These are phyloP conservation scores for Drosophila elegans DNA, from an alignment of 1,140 invertebrate species.

Conservation along the genomic window DNA sequence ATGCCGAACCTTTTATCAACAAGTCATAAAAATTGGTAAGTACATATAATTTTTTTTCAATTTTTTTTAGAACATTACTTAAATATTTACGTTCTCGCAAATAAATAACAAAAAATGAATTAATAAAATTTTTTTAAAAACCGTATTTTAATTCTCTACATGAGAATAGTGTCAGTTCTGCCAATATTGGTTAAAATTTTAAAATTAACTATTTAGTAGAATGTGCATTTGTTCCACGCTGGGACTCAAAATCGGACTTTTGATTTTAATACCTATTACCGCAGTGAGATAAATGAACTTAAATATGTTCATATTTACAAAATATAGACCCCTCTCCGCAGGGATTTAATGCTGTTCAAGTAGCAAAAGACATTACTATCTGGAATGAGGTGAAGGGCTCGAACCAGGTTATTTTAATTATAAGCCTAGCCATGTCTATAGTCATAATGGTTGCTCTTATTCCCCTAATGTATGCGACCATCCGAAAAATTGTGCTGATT, in stretches of 20 bases:
- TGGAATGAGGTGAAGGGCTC: neutral
- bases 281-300: neutral
- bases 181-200: neutral
- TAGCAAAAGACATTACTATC: neutral
- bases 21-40: no score
- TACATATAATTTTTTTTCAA: no score
- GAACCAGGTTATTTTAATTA: neutral
- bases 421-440: neutral
- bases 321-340: neutral
- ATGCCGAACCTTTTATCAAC: no score
- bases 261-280: neutral
- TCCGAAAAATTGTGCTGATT: neutral
- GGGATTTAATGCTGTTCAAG: neutral
- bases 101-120: no score
- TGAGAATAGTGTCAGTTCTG: neutral
- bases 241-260: conserved; percentile 1
- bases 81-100: neutral
- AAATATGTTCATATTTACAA: no score
- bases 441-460: neutral
- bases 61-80: neutral
- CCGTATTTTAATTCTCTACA: no score
- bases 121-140: no score
- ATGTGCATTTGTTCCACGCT: conserved; percentile 10
- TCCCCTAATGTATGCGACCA: neutral
- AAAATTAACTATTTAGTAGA: neutral